Conservation (phyloP, 2,888 invertebrate genomes). For the Macrostomum cliftonense region DNA sequence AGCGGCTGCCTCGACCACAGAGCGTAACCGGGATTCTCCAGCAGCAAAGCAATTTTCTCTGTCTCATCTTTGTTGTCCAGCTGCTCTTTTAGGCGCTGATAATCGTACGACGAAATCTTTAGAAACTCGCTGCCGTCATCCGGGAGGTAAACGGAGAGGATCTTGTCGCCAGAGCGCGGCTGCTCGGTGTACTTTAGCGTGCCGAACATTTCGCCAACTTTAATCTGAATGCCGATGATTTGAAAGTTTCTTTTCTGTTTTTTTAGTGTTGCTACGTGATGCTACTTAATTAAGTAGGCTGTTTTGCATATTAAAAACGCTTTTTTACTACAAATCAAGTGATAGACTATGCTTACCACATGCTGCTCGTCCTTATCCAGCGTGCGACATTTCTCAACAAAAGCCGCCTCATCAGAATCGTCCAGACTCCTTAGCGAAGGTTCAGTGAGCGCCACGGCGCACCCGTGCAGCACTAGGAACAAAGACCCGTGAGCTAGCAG, state of each 20-base stretch:
- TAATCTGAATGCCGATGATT: no score
- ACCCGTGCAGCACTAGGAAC: not conserved
- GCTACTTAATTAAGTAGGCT: no score
- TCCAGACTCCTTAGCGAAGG: no score
- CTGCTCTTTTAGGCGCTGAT: conserved; percentile 24
- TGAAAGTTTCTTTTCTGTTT: no score
- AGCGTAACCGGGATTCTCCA: conserved; percentile 27
- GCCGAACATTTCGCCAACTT: no score
- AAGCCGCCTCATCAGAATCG: no score
- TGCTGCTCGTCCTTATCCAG: not conserved
- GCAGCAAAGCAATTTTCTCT: conserved; percentile 29
- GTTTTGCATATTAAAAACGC: no score
- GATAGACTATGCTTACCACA: no score
- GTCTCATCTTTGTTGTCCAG: conserved; percentile 15
- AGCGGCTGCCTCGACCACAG: conserved; percentile 30
- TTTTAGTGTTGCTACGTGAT: no score
- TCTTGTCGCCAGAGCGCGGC: conserved; percentile 16
- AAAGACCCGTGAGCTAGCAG: conserved; percentile 19
- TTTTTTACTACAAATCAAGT: no score
- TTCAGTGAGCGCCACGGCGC: no score
- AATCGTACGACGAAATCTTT: conserved; percentile 27
- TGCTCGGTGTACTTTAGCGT: no score
- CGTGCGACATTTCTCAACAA: not conserved
- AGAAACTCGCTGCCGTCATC: conserved; percentile 30
- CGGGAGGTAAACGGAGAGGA: conserved; percentile 21